A percentile compares a stretch with the other conserved stretches of the same genome.
These are phyloP conservation scores for Selenia dentaria DNA, from an alignment of 2,888 invertebrate genomes.

Conservation along the genomic window DNA sequence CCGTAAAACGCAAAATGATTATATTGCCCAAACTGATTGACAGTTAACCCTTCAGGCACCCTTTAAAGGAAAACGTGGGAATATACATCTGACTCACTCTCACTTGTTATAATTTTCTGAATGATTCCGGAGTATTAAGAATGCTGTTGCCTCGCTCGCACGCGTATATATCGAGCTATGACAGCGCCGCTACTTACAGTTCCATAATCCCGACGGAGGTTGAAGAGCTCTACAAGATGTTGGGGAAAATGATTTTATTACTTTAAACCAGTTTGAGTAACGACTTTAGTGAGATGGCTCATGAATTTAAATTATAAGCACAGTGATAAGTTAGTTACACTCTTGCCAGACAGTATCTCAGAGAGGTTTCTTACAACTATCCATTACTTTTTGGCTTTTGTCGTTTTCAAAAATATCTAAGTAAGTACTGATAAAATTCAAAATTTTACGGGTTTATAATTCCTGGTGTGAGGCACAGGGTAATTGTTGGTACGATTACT, in stretches of 20 bases:
- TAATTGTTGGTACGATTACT: no score
- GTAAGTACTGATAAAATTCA: no score
- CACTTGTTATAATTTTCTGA: conserved; percentile 12
- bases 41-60: conserved; percentile 25
- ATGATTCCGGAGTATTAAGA: not conserved
- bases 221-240: conserved; percentile 7
- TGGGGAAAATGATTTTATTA: conserved; percentile 18
- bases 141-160: conserved; percentile 35
- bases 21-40: conserved; percentile 28
- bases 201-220: conserved; percentile 25
- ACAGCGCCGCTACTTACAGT: conserved; percentile 31
- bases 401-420: no score
- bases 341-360: no score
- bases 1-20: conserved; percentile 17
- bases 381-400: no score
- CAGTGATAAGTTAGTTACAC: no score
- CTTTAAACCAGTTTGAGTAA: conserved; percentile 8
- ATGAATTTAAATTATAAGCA: conserved; percentile 15
- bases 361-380: no score
- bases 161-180: conserved; percentile 35
- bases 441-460: no score
- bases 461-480: no score
- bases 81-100: conserved; percentile 22
- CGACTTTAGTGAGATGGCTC: conserved; percentile 2
- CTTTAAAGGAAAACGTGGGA: conserved; percentile 34